Evolutionary conservation across 2,113 vertebrate genomes (phyloP).

Genomic region (Festucalex cinctus): DNA sequence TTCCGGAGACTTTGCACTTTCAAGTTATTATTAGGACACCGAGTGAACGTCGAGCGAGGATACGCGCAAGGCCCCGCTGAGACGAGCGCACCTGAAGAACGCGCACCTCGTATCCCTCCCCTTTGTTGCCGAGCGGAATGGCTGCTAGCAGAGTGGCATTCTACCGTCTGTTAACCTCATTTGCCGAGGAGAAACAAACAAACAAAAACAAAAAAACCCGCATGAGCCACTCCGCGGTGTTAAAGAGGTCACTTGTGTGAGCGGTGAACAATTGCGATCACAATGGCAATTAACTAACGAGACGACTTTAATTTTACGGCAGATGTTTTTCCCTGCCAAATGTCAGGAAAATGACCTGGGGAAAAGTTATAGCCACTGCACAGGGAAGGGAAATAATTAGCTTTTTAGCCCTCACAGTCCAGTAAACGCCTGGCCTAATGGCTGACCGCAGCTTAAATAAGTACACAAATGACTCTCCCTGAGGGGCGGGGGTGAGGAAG

Average conservation of each 20-base stretch:
- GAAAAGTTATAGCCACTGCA: slow-evolving; percentile 35
- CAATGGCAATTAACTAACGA: slow-evolving; percentile 35
- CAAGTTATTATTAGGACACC: slow-evolving; percentile 82
- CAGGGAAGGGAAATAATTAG: slow-evolving; percentile 50
- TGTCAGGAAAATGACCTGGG: slow-evolving; percentile 38
- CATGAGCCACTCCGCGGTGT: not conserved
- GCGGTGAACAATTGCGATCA: slow-evolving; percentile 19
- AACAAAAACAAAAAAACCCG: too few species aligned
- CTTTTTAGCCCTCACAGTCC: slow-evolving; percentile 50
- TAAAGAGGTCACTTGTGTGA: slow-evolving; percentile 22
- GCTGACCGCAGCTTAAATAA: slow-evolving; percentile 67
- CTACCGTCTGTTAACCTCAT: slow-evolving; percentile 56
- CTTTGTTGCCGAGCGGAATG: slow-evolving; percentile 54
- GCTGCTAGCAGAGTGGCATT: slow-evolving; percentile 59
- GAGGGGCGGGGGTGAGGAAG: slow-evolving; percentile 40
- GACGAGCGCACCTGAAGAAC: slow-evolving; percentile 73
- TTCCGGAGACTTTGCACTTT: slow-evolving; percentile 73
- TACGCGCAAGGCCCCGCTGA: slow-evolving; percentile 52
- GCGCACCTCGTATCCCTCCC: slow-evolving; percentile 69
- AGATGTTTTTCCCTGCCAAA: slow-evolving; percentile 20
- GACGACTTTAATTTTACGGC: slow-evolving; percentile 16
- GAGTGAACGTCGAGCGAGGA: slow-evolving; percentile 66
- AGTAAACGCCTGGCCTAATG: slow-evolving; percentile 49
- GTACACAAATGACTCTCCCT: slow-evolving; percentile 66
- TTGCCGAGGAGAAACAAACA: slow-evolving; percentile 19